Evolutionary conservation across 2,888 invertebrate genomes (phyloP), one percentile per base, ranked within the genome.

Genomic region (Dolichopus griseipennis): DNA sequence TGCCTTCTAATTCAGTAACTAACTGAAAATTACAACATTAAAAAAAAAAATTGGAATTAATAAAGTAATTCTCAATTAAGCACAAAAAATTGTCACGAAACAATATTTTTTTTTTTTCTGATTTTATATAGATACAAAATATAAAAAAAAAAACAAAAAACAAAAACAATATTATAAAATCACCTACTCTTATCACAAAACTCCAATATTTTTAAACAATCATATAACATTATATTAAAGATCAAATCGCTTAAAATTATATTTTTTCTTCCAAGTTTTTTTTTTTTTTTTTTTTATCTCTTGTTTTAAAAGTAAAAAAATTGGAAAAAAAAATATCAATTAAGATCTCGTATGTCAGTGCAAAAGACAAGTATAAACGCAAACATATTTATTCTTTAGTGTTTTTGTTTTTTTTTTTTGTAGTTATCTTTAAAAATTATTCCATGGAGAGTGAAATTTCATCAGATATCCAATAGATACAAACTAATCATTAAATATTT

Each of bases 151-250:
- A 37, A 37, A 37, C 37, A 37, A 37, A 37, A 37, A 12, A 12
- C 1, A 37, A 37, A 37, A 37, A n/a, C n/a, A n/a, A 37, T 27
- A 27, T 37, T 37, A 37, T 7, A 41, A 52, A 52, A 52, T 52
- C 52, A 52, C 52, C 52, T 52, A 52, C 18, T 52, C 52, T 52
- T 52, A 52, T 52, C 52, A 52, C 12, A 52, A n/a, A 52, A 52
- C 52, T n/a, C 6, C 18, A 52, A 52, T 52, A 52, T 52, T 52
- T 37, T 52, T 52, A 5, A 43, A 52, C 52, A 52, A 52, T 52
- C 52, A 18, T 52, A 52, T 52, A 52, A 52, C 52, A 52, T 52
- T 52, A 52, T 52, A 52, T 18, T n/a, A 52, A 18, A 52, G 52
- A 52, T 52, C 52, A 52, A 52, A 52, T 52, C 52, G n/a, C 18